Evolutionary conservation across 2,797 vertebrate species (phyloP), one percentile per base, ranked within the genome.

Genomic region (Trematocara caparti): DNA sequence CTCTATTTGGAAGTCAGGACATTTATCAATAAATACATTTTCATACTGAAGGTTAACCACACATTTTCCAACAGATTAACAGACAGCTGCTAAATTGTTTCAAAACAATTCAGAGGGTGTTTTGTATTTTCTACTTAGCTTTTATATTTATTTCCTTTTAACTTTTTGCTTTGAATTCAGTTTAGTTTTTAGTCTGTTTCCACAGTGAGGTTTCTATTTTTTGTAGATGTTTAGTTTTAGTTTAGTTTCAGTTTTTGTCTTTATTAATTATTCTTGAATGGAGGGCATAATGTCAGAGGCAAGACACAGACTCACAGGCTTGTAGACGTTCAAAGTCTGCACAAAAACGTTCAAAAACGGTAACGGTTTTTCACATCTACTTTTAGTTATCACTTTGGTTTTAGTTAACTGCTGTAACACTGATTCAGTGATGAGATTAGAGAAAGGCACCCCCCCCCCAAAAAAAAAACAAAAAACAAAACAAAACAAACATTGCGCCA

Each of bases 401-500:
- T 21, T 50, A 17, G 53, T 57, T 34, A 11, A 57, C 0, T 1
- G 53, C 9, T n/a, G 30, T 3, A 57, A 57, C 15, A 34, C 1
- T 34, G 53, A 57, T 3, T 6, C 30, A 34, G 15, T 32, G 30
- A 32, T 57, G 15, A 57, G 10, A 62, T 62, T 34, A 34, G 15
- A 32, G 8, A 5, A 30, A 53, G 7, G 24, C 5, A 21, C 4
- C 19, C 48, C n/a, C 4, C 15, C 8, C 2, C 1, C 4, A 14
- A 14, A 13, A 43, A 3, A 43, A 6, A 6, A 36, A 36, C 9
- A 36, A 4, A 36, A 36, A 36, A 36, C 9, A 8, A 34, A 8
- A 8, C 32, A 38, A 38, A 38, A 90, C 8, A 85, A 90, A 9
- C 2, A 6, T 92, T 90, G 89, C 88, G 92, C 92, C 88, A 90